Conservation (phyloP, 2,113 vertebrate genomes). For the Lepisosteus oculatus region DNA sequence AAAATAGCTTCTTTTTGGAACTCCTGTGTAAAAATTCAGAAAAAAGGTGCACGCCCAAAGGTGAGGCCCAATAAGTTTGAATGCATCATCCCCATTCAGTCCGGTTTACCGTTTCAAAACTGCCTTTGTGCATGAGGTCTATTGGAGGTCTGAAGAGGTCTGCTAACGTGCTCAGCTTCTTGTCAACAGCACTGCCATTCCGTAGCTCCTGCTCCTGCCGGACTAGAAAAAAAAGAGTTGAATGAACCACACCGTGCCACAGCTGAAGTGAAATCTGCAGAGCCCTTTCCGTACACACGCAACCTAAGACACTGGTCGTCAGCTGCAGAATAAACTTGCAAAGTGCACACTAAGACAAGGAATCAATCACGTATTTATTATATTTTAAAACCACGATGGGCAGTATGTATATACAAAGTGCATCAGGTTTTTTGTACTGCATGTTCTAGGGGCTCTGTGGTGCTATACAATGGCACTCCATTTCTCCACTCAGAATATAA, state of each 20-base stretch:
- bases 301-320: background rate
- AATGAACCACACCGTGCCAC: background rate
- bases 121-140: conserved; percentile 99
- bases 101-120: conserved; percentile 88
- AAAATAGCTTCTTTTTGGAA: background rate
- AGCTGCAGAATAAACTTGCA: too few species aligned
- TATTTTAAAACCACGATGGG: too few species aligned
- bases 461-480: too few species aligned
- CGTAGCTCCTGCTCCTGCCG: conserved; percentile 96
- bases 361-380: too few species aligned
- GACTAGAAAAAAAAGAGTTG: conserved; percentile 58
- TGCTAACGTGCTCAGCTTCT: conserved; percentile 95
- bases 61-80: too few species aligned
- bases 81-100: conserved; percentile 32
- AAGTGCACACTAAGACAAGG: too few species aligned
- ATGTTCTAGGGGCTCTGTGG: too few species aligned
- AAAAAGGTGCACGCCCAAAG: too few species aligned
- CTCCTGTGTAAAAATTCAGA: too few species aligned
- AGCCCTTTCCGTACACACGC: background rate
- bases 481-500: too few species aligned
- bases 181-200: conserved; percentile 92
- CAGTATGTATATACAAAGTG: too few species aligned
- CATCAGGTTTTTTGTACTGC: too few species aligned
- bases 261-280: background rate
- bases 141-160: conserved; percentile 97